Percentiles rank a stretch among this genome's conserved stretches.
These are phyloP conservation scores for Gadus macrocephalus DNA, from an alignment of 2,113 vertebrate genomes.

Conservation along the genomic window DNA sequence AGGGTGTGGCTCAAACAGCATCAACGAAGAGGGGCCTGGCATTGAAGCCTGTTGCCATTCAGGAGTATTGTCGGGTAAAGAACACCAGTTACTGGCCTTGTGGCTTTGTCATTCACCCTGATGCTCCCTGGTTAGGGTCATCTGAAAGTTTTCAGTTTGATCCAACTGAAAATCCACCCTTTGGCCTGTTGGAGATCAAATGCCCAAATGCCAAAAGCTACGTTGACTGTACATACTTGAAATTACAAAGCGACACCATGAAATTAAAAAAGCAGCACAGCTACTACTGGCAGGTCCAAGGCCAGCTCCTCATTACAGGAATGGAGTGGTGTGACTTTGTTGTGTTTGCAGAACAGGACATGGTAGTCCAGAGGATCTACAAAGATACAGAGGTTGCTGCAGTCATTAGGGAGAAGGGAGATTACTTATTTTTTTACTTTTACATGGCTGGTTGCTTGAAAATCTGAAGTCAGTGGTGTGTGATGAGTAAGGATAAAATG, in stretches of 20 bases:
- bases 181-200: conserved; percentile 16
- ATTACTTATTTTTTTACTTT: no score
- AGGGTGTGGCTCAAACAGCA: conserved; percentile 9
- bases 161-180: not conserved
- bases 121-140: conserved; percentile 18
- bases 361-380: not conserved
- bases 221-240: conserved; percentile 8
- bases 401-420: no score
- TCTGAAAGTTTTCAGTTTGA: conserved; percentile 12
- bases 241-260: conserved; percentile 2
- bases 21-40: no score
- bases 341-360: conserved; percentile 4
- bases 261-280: not conserved
- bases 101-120: conserved; percentile 9
- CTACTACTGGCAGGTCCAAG: no score
- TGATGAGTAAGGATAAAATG: not conserved
- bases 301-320: no score
- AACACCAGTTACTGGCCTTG: no score
- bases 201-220: conserved; percentile 12
- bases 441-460: no score
- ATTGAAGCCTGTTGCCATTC: conserved; percentile 13
- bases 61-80: conserved; percentile 10
- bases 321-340: no score
- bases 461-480: no score
- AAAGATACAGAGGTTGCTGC: no score